Percentiles rank a stretch among this genome's conserved stretches.
These are phyloP conservation scores for Trematocara macrostoma DNA, from an alignment of 2,113 vertebrate genomes.

Conservation along the genomic window DNA sequence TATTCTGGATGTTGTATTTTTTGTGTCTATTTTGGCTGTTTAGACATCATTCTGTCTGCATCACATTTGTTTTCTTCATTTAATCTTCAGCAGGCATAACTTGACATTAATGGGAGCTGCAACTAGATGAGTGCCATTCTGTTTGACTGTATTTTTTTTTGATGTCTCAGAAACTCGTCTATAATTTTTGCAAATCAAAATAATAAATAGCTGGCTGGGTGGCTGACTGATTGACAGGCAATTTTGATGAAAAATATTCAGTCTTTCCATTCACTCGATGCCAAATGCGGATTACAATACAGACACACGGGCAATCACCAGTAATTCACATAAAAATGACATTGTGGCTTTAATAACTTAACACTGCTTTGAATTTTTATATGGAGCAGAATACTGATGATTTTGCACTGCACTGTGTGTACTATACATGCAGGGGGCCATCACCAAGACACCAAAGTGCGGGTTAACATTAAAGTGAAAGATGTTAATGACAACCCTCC, in stretches of 20 bases:
- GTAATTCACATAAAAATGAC: neutral
- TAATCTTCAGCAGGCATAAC: neutral
- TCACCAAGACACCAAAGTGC: constrained; percentile 90
- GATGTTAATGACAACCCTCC: constrained; percentile 92
- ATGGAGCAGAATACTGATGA: neutral
- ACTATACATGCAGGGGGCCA: constrained; percentile 77
- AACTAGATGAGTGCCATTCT: neutral
- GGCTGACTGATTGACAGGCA: constrained; percentile 19
- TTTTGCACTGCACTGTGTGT: neutral
- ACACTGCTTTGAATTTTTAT: neutral
- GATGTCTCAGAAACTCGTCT: neutral
- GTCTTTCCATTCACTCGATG: neutral
- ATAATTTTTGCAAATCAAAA: constrained; percentile 23
- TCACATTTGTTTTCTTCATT: neutral
- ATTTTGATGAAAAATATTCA: neutral
- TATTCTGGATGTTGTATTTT: neutral
- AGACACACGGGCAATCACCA: neutral
- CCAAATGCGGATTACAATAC: neutral
- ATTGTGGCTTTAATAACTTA: neutral
- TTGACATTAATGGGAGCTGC: neutral
- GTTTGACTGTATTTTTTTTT: neutral
- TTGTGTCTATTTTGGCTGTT: neutral
- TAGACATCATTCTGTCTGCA: neutral
- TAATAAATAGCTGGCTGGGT: constrained; percentile 5
- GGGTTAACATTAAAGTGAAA: constrained; percentile 86